Evolutionary conservation across 2,113 vertebrate genomes (phyloP).

Genomic region (Siniperca chuatsi): DNA sequence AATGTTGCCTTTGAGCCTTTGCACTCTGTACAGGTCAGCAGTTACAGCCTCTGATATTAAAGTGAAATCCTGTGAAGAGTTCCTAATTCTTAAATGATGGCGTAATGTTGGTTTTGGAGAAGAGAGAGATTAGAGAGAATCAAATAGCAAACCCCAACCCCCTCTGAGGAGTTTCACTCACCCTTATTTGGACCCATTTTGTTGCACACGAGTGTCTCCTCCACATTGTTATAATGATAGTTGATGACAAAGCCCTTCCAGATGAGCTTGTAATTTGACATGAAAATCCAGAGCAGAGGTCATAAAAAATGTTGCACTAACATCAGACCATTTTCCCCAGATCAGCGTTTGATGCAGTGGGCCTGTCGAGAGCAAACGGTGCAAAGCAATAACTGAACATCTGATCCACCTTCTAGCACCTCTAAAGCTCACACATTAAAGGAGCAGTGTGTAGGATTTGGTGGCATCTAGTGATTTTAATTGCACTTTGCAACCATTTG

Average conservation of each 20-base stretch:
- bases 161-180: slow-evolving; percentile 32
- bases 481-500: no score
- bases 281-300: slow-evolving; percentile 35
- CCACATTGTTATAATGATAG: slow-evolving; percentile 33
- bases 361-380: not conserved
- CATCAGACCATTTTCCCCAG: slow-evolving; percentile 5
- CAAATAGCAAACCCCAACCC: slow-evolving; percentile 30
- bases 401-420: not conserved
- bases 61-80: slow-evolving; percentile 28
- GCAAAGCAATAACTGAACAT: not conserved
- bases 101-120: slow-evolving; percentile 67
- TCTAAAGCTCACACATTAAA: no score
- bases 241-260: slow-evolving; percentile 24
- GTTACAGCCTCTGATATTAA: slow-evolving; percentile 25
- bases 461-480: no score
- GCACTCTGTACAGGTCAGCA: slow-evolving; percentile 12
- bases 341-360: slow-evolving; percentile 11
- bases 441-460: no score
- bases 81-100: slow-evolving; percentile 55
- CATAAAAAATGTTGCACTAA: not conserved
- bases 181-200: slow-evolving; percentile 64
- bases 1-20: not conserved
- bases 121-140: slow-evolving; percentile 33
- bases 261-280: slow-evolving; percentile 11
- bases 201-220: slow-evolving; percentile 31